Conservation (phyloP, 2,888 invertebrate species). For the Xanthorhoe spadicearia region DNA sequence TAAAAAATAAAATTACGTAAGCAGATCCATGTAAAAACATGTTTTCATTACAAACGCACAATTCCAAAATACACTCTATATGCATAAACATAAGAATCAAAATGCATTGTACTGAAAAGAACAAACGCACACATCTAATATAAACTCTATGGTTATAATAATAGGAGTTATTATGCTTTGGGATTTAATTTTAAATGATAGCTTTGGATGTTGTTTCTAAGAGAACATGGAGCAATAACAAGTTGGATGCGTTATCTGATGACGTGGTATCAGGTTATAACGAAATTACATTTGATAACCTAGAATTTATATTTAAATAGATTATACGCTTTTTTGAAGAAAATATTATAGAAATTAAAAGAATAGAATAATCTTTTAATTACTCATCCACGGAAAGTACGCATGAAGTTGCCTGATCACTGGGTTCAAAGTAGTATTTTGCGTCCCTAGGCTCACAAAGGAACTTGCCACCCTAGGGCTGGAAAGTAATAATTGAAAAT, state of each 20-base stretch:
- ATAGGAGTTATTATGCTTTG: slow-evolving; percentile 5
- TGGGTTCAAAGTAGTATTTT: too few relatives aligned
- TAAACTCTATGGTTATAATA: slow-evolving; percentile 9
- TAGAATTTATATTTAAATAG: neutral
- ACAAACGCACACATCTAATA: slow-evolving; percentile 26
- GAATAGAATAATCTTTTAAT: too few relatives aligned
- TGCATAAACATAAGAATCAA: too few relatives aligned
- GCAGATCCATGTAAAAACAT: slow-evolving; percentile 59
- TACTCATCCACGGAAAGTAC: too few relatives aligned
- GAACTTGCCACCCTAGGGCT: too few relatives aligned
- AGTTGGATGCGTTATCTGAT: slow-evolving; percentile 16
- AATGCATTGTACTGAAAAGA: too few relatives aligned
- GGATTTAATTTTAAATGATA: slow-evolving; percentile 8
- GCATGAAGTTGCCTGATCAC: too few relatives aligned
- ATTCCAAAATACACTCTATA: slow-evolving; percentile 18
- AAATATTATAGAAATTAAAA: too few relatives aligned
- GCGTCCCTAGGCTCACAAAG: too few relatives aligned
- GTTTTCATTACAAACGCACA: slow-evolving; percentile 50
- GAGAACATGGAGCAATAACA: slow-evolving; percentile 11
- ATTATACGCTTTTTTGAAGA: too few relatives aligned
- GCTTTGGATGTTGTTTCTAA: slow-evolving; percentile 28
- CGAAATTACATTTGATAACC: neutral
- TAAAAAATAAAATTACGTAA: slow-evolving; percentile 58
- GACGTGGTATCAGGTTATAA: neutral
- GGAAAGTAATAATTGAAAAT: too few relatives aligned